phyloP scores from a whole-genome alignment of 2,888 invertebrate species.

The Parnassius mnemosyne region DNA sequence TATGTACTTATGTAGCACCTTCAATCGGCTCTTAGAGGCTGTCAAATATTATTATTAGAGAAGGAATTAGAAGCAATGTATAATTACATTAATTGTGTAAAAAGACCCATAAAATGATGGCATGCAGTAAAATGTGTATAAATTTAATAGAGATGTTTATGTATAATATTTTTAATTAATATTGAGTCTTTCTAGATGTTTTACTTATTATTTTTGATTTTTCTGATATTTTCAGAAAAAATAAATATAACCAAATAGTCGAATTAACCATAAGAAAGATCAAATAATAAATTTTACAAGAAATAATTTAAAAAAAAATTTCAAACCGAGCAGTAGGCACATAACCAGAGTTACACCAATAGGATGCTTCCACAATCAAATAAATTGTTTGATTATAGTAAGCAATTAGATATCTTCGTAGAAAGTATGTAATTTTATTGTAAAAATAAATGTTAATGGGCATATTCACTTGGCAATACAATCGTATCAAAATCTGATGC shows the following conservation, averaged over 20 bases:
- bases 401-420: conserved; percentile 12
- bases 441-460: neutral
- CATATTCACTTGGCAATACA: neutral
- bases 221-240: no score
- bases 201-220: no score
- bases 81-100: no score
- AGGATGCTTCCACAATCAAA: neutral
- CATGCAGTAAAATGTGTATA: no score
- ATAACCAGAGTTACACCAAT: neutral
- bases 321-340: neutral
- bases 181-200: no score
- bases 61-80: neutral
- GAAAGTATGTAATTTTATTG: conserved; percentile 8
- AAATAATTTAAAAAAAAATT: neutral
- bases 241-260: no score
- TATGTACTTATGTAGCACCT: conserved; percentile 4
- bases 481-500: conserved; percentile 1
- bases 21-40: conserved; percentile 12
- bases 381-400: neutral
- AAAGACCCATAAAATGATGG: no score
- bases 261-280: no score
- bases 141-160: no score
- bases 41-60: conserved; percentile 6
- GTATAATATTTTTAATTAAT: no score
- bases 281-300: no score